A percentile compares a stretch with the other conserved stretches of the same genome.
These are phyloP conservation scores for Cetonia aurata DNA, from an alignment of 2,888 invertebrate species.

Conservation along the genomic window DNA sequence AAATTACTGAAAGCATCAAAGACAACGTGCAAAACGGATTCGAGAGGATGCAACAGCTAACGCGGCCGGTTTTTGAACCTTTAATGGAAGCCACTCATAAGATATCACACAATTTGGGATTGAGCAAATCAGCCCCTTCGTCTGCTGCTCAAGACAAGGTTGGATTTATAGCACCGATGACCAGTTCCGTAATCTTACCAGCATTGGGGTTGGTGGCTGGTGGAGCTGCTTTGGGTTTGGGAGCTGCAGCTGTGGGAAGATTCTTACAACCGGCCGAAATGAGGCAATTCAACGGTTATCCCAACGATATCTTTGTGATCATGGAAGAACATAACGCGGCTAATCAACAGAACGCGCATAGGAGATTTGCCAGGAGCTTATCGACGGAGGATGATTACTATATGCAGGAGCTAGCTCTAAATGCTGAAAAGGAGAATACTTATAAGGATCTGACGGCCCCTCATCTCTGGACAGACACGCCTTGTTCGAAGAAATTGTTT, in stretches of 20 bases:
- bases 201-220: slow-evolving; percentile 84
- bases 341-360: slow-evolving; percentile 54
- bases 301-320: slow-evolving; percentile 60
- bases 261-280: slow-evolving; percentile 68
- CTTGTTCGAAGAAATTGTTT: slow-evolving; percentile 82
- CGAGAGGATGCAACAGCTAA: slow-evolving; percentile 76
- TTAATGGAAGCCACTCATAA: slow-evolving; percentile 84
- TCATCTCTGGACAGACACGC: slow-evolving; percentile 78
- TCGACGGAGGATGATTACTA: slow-evolving; percentile 64
- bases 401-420: slow-evolving; percentile 60
- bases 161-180: slow-evolving; percentile 71
- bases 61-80: slow-evolving; percentile 79
- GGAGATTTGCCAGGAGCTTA: slow-evolving; percentile 56
- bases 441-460: slow-evolving; percentile 58
- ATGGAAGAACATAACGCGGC: slow-evolving; percentile 53
- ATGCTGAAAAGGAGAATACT: slow-evolving; percentile 58
- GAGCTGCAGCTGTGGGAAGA: slow-evolving; percentile 83
- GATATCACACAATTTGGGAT: slow-evolving; percentile 81
- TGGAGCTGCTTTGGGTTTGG: slow-evolving; percentile 86
- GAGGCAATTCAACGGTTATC: slow-evolving; percentile 56
- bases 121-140: slow-evolving; percentile 67
- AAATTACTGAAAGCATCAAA: slow-evolving; percentile 79
- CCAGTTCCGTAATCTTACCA: slow-evolving; percentile 76
- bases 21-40: slow-evolving; percentile 80
- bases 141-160: slow-evolving; percentile 72